These are phyloP conservation scores for Lampris megalopsis DNA, from an alignment of 2,113 vertebrate genomes.

Conservation along the genomic window DNA sequence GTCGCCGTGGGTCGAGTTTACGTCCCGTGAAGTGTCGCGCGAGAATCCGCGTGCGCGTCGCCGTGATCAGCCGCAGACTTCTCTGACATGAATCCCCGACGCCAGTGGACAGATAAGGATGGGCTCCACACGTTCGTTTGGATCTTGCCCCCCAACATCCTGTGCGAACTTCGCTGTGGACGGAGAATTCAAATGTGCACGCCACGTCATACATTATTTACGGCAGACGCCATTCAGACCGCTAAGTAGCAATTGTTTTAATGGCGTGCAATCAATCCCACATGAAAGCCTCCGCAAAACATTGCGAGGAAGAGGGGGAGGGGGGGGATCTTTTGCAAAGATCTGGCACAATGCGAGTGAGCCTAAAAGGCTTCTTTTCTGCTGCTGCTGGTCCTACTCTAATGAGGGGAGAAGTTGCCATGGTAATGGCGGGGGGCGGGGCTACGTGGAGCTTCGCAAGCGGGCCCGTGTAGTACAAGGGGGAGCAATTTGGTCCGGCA, in stretches of 20 bases:
- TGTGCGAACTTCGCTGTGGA: conserved; percentile 42
- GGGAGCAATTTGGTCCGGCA: no score
- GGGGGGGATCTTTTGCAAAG: neutral
- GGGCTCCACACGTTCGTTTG: conserved; percentile 33
- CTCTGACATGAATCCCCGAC: no score
- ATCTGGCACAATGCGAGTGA: conserved; percentile 43
- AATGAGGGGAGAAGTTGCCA: conserved; percentile 73
- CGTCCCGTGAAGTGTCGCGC: no score
- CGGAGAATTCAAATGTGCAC: conserved; percentile 57
- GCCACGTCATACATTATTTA: conserved; percentile 64
- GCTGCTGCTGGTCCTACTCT: conserved; percentile 54
- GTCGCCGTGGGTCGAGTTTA: no score
- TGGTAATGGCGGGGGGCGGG: conserved; percentile 65
- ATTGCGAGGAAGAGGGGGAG: neutral
- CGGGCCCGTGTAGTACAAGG: no score
- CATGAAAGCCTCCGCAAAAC: neutral
- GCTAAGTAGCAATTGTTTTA: conserved; percentile 48
- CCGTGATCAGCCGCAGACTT: no score
- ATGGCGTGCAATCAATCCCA: conserved; percentile 48
- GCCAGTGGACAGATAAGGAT: no score
- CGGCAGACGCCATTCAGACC: conserved; percentile 1
- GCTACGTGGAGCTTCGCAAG: conserved; percentile 56
- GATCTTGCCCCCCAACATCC: conserved; percentile 41
- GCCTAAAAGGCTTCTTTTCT: conserved; percentile 56
- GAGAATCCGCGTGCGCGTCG: no score